Base-by-base conservation (phyloP, 64 coral and sea anemone genomes). In the Stylophora pistillata region DNA sequence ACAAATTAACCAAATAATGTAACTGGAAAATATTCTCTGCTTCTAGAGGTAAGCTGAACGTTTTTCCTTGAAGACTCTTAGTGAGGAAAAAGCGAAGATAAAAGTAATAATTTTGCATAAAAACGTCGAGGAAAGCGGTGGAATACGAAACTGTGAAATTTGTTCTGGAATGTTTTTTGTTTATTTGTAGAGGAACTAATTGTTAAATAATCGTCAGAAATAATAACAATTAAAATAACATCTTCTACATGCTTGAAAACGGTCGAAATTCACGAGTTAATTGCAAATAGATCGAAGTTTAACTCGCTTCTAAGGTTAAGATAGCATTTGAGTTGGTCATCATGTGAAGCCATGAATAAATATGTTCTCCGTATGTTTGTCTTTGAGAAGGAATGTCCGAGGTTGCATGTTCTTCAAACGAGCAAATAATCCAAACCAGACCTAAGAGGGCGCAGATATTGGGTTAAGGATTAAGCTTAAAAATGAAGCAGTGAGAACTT, bases 361-460 rank as follows among this genome's bases (percentile, higher is more conserved):
- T 84, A 21, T 69, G 80, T 52, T 84, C 23, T 84, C 80, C 80
- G 69, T 13, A 84, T 84, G 62, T 28, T 21, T n/a, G 26, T 68
- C 60, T 13, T 25, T 7, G 16, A 31, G 15, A 18, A 26, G 14
- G 9, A n/a, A 2, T 78, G 23, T 55, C 12, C 0, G 4, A 13
- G 25, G 54, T 23, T n/a, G 55, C 21, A 23, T n/a, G 23, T 15
- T 76, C 73, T 21, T 20, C 41, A 59, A 56, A 27, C n/a, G 56
- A 15, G 20, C 58, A 37, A 17, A 82, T 37, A 84, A 53, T 20
- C 61, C 18, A 14, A 82, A 47, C 37, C 64, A 63, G 62, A 34
- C 27, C n/a, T 84, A 5, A 64, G 9, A 28, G 47, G 7, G 7
- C 37, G 28, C 60, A 41, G 30, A 21, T 64, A 41, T 82, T 63